Evolutionary conservation across 2,113 vertebrate genomes (phyloP).

Genomic region (Bubo blakistoni): DNA sequence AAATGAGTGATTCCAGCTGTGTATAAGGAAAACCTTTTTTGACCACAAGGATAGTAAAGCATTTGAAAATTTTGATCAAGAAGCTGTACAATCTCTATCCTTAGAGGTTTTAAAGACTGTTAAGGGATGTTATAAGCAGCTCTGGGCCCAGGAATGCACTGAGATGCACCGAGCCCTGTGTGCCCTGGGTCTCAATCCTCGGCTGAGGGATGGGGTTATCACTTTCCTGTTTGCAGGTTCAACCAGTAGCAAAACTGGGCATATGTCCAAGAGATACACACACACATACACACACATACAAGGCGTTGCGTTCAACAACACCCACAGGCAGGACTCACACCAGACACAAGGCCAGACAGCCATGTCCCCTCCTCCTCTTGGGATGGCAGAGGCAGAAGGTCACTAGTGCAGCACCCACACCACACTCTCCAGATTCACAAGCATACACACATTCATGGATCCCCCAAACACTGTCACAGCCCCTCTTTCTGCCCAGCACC

Average conservation of each 20-base stretch:
- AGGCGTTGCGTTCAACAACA: background rate
- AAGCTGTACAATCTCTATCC: background rate
- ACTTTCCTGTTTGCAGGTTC: background rate
- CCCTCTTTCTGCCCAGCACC: background rate
- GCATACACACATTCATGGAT: background rate
- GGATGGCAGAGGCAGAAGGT: background rate
- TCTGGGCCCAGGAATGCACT: background rate
- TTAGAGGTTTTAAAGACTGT: background rate
- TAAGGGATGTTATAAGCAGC: background rate
- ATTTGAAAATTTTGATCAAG: background rate
- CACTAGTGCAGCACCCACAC: background rate
- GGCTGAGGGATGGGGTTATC: background rate
- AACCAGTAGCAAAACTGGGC: background rate
- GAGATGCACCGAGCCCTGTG: fast-evolving
- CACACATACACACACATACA: background rate
- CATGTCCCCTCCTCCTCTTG: background rate
- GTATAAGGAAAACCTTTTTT: background rate
- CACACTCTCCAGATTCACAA: background rate
- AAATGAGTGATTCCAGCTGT: background rate
- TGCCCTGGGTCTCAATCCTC: background rate
- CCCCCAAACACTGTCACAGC: fast-evolving
- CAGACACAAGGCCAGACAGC: background rate
- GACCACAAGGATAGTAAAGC: background rate
- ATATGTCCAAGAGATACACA: background rate
- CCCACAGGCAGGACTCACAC: background rate